Base-by-base conservation (phyloP, 2,888 invertebrate species). In the Cabera pusaria region DNA sequence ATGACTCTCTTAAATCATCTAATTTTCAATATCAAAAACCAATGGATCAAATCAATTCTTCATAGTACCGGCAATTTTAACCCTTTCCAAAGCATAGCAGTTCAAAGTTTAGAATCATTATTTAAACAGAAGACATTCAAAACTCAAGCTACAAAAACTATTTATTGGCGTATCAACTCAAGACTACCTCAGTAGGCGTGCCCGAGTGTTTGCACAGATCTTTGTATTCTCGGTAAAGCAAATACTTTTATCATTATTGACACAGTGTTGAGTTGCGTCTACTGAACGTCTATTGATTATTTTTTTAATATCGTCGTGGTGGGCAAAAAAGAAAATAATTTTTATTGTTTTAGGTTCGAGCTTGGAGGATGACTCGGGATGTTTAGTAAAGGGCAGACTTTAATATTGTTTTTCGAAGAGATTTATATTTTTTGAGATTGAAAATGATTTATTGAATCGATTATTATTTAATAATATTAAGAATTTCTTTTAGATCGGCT, bases 221-320 rank as follows among this genome's bases (percentile, higher is more conserved):
- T 83, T 84, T 85, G 82, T 85, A 78, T 73, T 68, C 73, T 78
- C 70, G 64, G 72, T 72, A 72, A 64, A 67, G 73, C 73, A 87
- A 87, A 86, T 78, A 87, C 85, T 84, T 86, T 85, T 83, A 85
- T 81, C 82, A 66, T 63, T 85, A 75, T 87, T 86, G 76, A 84
- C 79, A 71, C 70, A 81, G 80, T 78, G 72, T 83, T 66, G 67
- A 72, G 78, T 82, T 76, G 67, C 70, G 68, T 75, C 75, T 74
- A 76, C 79, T 64, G 70, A 74, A 73, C 65, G 62, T 59, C 59
- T 64, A 67, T 66, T 62, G 70, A 71, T 64, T 72, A 59, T 66
- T 73, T 72, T 39, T 66, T 59, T 56, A 52, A 60, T 61, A 61
- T 62, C 59, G 63, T 53, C 57, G 61, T 68, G 53, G 59, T 68